Evolutionary conservation across 1,140 invertebrate genomes (phyloP).

Genomic region (Hylaeus volcanicus): DNA sequence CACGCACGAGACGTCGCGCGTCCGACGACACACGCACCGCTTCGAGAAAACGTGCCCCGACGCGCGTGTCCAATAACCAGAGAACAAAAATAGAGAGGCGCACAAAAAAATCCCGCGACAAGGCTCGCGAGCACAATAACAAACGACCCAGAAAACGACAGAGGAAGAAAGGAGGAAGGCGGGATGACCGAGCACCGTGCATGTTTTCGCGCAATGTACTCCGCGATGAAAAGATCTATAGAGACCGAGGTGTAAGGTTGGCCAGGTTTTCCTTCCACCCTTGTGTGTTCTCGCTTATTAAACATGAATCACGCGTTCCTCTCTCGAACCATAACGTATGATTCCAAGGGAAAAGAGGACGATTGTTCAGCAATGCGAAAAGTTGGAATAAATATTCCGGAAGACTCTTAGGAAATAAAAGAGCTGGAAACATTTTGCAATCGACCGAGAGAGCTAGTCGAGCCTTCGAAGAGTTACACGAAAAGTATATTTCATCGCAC

Average conservation of each 20-base stretch:
- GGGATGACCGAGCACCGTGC: slow-evolving; percentile 12
- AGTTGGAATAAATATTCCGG: no score
- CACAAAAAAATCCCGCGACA: slow-evolving; percentile 20
- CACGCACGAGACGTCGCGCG: neutral
- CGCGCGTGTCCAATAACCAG: neutral
- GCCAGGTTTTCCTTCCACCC: neutral
- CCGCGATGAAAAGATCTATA: slow-evolving; percentile 24
- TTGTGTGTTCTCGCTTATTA: neutral
- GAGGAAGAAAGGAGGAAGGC: neutral
- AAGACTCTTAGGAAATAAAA: no score
- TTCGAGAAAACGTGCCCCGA: neutral
- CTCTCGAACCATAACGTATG: no score
- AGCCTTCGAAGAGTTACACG: no score
- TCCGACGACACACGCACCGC: neutral
- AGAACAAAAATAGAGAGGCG: neutral
- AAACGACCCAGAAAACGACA: slow-evolving; percentile 47
- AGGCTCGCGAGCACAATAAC: slow-evolving; percentile 16
- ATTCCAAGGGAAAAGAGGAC: no score
- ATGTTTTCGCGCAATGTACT: neutral
- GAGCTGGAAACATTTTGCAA: no score
- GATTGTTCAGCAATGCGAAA: no score
- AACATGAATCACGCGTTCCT: neutral
- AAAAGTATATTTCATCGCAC: no score
- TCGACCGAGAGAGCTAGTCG: no score
- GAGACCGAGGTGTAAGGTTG: slow-evolving; percentile 9